A percentile compares a stretch with the other conserved stretches of the same genome.
These are phyloP conservation scores for Stictonetta naevosa DNA, from an alignment of 2,113 vertebrate genomes.

Conservation along the genomic window DNA sequence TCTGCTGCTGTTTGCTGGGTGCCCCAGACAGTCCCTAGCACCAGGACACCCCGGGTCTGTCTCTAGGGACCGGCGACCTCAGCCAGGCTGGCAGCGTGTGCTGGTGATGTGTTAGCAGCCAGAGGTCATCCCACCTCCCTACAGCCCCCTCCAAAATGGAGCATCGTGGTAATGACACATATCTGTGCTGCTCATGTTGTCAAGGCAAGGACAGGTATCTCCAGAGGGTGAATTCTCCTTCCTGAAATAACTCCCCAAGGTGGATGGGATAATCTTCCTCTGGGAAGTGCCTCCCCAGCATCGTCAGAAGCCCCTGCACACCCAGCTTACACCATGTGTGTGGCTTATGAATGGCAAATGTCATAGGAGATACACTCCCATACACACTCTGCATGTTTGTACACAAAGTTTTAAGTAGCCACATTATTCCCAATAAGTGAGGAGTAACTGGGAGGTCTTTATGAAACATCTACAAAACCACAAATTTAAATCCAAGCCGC, in stretches of 20 bases:
- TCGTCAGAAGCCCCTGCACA: background rate
- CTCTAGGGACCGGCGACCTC: background rate
- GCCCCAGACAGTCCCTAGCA: background rate
- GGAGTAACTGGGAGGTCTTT: background rate
- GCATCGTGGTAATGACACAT: rapidly evolving
- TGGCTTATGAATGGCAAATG: background rate
- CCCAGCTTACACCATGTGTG: rapidly evolving
- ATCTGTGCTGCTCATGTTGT: no score
- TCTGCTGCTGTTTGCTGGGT: rapidly evolving
- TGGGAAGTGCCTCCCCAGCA: background rate
- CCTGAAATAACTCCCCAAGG: background rate
- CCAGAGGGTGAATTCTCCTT: background rate
- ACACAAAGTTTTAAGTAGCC: background rate
- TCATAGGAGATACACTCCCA: background rate
- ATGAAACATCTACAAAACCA: background rate
- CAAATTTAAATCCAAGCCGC: background rate
- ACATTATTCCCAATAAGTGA: rapidly evolving
- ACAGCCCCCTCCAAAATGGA: background rate
- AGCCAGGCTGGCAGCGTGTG: background rate
- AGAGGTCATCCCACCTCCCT: background rate
- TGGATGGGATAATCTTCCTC: background rate
- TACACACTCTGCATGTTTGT: rapidly evolving
- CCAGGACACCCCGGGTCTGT: background rate
- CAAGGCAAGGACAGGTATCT: background rate
- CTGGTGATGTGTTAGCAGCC: background rate